Percentiles rank a stretch among this genome's conserved stretches.
Conservation (phyloP, 1,140 invertebrate species). For the Bacillus rossius region DNA sequence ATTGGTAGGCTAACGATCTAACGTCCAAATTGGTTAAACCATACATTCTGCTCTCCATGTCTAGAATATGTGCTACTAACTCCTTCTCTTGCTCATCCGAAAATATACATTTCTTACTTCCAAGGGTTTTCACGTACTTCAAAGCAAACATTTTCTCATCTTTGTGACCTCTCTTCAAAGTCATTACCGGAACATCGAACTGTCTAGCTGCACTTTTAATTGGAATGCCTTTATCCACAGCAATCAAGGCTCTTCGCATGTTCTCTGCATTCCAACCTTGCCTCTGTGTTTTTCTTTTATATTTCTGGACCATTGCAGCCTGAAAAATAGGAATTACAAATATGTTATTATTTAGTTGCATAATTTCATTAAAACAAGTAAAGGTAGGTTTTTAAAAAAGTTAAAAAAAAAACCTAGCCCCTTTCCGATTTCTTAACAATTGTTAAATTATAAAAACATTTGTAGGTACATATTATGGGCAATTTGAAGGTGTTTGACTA, state of each 20-base stretch:
- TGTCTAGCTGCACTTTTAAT: background rate
- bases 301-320: background rate
- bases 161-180: background rate
- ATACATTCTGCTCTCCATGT: conserved; percentile 8
- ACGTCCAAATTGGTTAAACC: conserved; percentile 4
- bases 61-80: conserved; percentile 1
- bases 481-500: too few species aligned
- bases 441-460: too few species aligned
- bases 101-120: conserved; percentile 2
- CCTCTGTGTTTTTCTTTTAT: background rate
- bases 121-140: background rate
- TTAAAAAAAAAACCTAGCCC: too few species aligned
- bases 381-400: too few species aligned
- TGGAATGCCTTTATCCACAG: background rate
- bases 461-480: too few species aligned
- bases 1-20: background rate
- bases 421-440: too few species aligned
- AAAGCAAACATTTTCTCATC: too few species aligned
- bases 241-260: background rate
- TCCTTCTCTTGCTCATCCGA: conserved; percentile 5
- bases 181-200: background rate
- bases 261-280: background rate
- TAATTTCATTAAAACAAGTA: too few species aligned
- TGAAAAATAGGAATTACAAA: too few species aligned
- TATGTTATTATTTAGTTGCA: too few species aligned